phyloP scores from a whole-genome alignment of 2,113 vertebrate species.

The Lipotes vexillifer region DNA sequence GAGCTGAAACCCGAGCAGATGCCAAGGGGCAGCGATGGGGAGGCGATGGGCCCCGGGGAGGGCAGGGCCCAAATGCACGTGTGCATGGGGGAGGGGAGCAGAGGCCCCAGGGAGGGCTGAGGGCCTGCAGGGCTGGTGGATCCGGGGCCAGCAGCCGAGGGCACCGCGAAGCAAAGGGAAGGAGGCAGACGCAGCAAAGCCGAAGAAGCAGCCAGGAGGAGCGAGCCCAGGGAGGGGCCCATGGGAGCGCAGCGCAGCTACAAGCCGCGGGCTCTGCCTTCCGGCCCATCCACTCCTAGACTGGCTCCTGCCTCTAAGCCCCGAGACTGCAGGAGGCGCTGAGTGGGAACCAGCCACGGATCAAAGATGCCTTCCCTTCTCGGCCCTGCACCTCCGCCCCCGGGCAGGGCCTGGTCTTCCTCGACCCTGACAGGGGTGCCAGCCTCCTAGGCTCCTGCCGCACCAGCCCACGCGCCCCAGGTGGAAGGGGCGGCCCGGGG shows the following conservation, averaged over 20 bases:
- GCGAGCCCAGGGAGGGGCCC: background rate
- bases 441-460: no score
- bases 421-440: background rate
- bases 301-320: background rate
- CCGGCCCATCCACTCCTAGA: no score
- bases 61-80: background rate
- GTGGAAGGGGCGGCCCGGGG: no score
- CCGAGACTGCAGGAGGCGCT: background rate
- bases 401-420: background rate
- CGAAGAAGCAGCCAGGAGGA: background rate
- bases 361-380: background rate
- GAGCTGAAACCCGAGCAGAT: conserved; percentile 58
- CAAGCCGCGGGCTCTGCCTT: background rate
- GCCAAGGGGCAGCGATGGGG: conserved; percentile 49
- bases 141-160: background rate
- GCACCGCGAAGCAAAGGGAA: background rate
- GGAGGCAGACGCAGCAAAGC: background rate
- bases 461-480: background rate
- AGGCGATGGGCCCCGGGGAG: conserved; percentile 30
- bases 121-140: background rate
- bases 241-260: no score
- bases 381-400: background rate
- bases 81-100: accelerated
- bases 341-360: background rate
- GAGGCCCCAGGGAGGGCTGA: background rate